Conservation (phyloP, 2,113 vertebrate species). For the Onychostruthus taczanowskii region DNA sequence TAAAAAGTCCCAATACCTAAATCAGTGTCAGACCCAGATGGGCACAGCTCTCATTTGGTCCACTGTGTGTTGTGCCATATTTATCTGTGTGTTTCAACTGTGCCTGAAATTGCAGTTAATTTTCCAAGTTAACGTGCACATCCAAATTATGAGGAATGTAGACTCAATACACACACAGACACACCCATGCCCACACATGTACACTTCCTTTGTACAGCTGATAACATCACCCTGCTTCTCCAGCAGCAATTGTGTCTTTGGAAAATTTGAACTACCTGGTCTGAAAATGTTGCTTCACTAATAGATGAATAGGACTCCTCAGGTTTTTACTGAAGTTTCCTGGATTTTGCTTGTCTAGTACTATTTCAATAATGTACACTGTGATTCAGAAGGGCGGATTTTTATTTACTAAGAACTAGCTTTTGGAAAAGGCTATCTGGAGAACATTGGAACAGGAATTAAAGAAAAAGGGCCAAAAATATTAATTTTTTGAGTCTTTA, state of each 20-base stretch:
- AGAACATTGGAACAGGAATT: not conserved
- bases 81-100: not conserved
- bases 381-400: not conserved
- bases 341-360: not conserved
- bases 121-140: not conserved
- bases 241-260: not conserved
- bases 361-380: not conserved
- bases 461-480: not conserved
- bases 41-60: not conserved
- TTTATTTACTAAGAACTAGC: not conserved
- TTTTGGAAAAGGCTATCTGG: not conserved
- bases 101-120: not conserved
- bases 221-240: not conserved
- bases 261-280: not conserved
- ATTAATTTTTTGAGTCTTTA: not conserved
- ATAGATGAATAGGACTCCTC: not conserved
- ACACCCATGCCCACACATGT: accelerated
- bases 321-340: not conserved
- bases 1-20: not conserved
- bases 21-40: not conserved
- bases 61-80: accelerated
- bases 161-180: too few relatives aligned
- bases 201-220: not conserved
- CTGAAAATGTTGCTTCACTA: not conserved
- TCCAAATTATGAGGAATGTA: not conserved